Evolutionary conservation across 2,797 vertebrate genomes (phyloP).

Genomic region (Neopelma chrysocephalum): DNA sequence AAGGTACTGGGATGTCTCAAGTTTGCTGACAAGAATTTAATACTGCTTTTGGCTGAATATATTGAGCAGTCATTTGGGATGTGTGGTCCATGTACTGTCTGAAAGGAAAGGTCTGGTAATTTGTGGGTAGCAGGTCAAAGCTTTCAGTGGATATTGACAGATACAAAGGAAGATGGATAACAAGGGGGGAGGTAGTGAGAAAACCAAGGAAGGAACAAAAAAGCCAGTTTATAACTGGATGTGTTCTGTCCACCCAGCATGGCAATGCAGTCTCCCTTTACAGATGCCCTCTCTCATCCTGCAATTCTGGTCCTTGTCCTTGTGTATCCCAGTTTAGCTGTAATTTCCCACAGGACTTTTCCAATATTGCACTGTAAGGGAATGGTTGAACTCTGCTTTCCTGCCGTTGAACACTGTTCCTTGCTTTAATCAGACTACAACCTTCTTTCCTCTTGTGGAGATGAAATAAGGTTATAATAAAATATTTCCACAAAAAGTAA

Average conservation of each 20-base stretch:
- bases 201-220: background rate
- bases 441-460: background rate
- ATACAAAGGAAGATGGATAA: background rate
- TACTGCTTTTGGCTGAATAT: background rate
- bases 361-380: background rate
- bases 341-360: background rate
- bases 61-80: background rate
- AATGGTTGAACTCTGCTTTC: background rate
- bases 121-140: background rate
- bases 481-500: background rate
- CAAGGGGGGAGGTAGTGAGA: background rate
- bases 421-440: background rate
- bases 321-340: background rate
- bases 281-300: background rate
- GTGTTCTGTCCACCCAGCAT: background rate
- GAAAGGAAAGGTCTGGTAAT: background rate
- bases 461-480: background rate
- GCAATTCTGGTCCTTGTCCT: background rate
- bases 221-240: background rate
- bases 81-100: background rate
- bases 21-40: background rate
- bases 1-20: background rate
- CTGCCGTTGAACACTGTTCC: background rate
- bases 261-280: background rate
- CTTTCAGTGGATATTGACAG: background rate